Evolutionary conservation across 2,888 invertebrate species (phyloP), one percentile per base, ranked within the genome.

Genomic region (Agrochola lychnidis): DNA sequence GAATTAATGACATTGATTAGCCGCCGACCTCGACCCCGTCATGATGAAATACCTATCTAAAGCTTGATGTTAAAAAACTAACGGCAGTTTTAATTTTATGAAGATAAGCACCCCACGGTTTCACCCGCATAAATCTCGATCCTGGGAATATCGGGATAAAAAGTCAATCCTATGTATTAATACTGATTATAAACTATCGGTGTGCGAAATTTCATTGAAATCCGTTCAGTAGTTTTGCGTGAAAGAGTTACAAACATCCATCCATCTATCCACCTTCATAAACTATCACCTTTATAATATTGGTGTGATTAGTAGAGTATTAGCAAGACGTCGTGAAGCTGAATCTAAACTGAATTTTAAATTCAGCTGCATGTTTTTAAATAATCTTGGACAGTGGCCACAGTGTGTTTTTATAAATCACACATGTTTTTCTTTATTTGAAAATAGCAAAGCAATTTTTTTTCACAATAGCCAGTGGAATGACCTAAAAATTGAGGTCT

Each of bases 1-100:
- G 25, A 70, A 79, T 85, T 68, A 85, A 75, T 82, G 79, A 85
- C 74, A 78, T 53, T 75, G 83, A 76, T 85, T 73, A 62, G 12
- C n/a, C 25, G 30, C 16, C 4, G 62, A 83, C 76, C 88, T 73
- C 80, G 56, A 76, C 67, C 83, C 73, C 36, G 4, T 16, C 70
- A 61, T 84, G 70, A 72, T 19, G 73, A 79, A 64, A 74, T 72
- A 67, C 48, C 2, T 48, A 30, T 22, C n/a, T 16, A 45, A 81
- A 64, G 36, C 1, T 74, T 63, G 19, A 73, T 19, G 1, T 56
- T n/a, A 73, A 77, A 61, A 63, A 25, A 48, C 12, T 25, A 22
- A 48, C 4, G 0, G 16, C 45, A 56, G 4, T 68, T 78, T 67
- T 30, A 22, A 30, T 48, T 67, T 48, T 66, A 6, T 25, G n/a